These are phyloP conservation scores for Liasis olivaceus DNA, from an alignment of 2,797 vertebrate species.

Conservation along the genomic window DNA sequence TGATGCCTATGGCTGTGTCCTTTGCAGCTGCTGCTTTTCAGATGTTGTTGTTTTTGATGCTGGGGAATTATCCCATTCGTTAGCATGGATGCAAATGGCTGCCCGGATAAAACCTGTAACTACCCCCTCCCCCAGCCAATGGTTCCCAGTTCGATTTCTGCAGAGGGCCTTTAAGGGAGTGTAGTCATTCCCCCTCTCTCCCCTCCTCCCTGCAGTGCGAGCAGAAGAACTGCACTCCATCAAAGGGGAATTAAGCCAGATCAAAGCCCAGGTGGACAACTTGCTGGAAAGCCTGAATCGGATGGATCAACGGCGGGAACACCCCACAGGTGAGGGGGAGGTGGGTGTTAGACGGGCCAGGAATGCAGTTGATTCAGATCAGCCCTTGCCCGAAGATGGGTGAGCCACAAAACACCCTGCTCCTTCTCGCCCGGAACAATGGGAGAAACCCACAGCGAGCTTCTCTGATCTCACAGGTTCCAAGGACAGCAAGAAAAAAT, in stretches of 20 bases:
- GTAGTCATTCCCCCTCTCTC: background rate
- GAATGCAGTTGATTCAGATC: no score
- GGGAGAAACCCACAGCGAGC: background rate
- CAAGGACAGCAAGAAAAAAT: conserved; percentile 46
- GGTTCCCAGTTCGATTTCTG: background rate
- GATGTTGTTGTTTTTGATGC: background rate
- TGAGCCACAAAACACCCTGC: background rate
- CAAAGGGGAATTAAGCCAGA: conserved; percentile 67
- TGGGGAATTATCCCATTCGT: background rate
- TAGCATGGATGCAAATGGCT: background rate
- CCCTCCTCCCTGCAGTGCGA: conserved; percentile 29
- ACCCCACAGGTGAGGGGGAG: conserved; percentile 27
- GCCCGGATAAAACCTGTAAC: background rate
- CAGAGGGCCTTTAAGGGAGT: background rate
- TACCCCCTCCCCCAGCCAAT: background rate
- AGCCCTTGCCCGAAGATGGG: background rate
- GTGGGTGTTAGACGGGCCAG: background rate
- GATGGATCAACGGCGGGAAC: conserved; percentile 58
- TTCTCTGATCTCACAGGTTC: conserved; percentile 37
- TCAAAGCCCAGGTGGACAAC: conserved; percentile 72
- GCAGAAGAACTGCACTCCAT: conserved; percentile 63
- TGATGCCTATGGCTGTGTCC: background rate
- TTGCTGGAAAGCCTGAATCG: conserved; percentile 67
- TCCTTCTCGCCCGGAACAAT: background rate
- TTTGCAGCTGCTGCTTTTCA: background rate